Percentiles rank a stretch among this genome's conserved stretches.
Evolutionary conservation across 2,888 invertebrate species (phyloP).

Genomic region (Lasioglossum morio): DNA sequence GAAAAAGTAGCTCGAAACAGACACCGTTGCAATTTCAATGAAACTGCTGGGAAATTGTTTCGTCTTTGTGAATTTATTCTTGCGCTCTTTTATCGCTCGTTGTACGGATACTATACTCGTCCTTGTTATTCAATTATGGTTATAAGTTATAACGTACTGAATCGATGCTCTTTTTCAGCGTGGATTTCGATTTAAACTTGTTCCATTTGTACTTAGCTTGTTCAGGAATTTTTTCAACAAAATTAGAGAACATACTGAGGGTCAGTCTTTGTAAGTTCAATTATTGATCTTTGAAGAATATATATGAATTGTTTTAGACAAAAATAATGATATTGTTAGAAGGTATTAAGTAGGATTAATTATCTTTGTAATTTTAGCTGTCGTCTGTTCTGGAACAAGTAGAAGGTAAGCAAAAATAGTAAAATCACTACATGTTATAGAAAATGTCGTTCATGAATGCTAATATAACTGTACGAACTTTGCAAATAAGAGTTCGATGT

Average conservation of each 20-base stretch:
- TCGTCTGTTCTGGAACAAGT: not conserved
- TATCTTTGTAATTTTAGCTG: not conserved
- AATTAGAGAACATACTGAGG: not conserved
- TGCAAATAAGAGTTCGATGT: too few species aligned
- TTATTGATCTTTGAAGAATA: not conserved
- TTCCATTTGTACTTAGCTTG: not conserved
- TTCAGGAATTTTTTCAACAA: not conserved
- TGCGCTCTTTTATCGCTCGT: not conserved
- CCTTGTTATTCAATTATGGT: not conserved
- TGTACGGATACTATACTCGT: not conserved
- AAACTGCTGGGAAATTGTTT: not conserved
- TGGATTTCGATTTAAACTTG: not conserved
- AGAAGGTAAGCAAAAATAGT: not conserved
- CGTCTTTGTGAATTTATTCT: not conserved
- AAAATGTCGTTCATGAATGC: not conserved
- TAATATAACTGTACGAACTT: not conserved
- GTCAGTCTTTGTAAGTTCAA: not conserved
- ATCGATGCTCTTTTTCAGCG: not conserved
- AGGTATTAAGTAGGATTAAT: not conserved
- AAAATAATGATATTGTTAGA: not conserved
- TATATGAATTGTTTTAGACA: not conserved
- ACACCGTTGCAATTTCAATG: not conserved
- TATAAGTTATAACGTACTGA: not conserved
- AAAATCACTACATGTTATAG: not conserved
- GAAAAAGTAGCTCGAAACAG: slow-evolving; percentile 5